Conservation (phyloP, 1,140 invertebrate species). For the Pogonus chalceus region DNA sequence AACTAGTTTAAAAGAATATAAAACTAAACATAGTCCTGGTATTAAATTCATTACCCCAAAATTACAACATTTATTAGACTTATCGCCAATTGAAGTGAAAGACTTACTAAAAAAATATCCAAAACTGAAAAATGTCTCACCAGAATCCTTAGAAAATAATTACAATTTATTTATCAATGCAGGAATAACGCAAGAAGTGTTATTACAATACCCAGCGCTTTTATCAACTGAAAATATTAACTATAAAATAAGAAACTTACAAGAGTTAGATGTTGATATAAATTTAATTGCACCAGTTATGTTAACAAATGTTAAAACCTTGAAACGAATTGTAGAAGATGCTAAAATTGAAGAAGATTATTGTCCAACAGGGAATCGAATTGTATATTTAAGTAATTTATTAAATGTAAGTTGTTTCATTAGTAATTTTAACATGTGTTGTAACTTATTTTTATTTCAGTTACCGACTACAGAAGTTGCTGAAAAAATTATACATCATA, state of each 20-base stretch:
- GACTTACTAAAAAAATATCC: slow-evolving; percentile 6
- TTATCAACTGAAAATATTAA: slow-evolving; percentile 17
- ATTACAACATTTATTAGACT: neutral
- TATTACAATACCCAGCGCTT: slow-evolving; percentile 23
- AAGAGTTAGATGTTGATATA: slow-evolving; percentile 18
- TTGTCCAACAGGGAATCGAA: neutral
- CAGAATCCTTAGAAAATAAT: slow-evolving; percentile 17
- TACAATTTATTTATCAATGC: slow-evolving; percentile 17
- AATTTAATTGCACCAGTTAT: slow-evolving; percentile 16
- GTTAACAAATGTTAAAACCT: slow-evolving; percentile 10
- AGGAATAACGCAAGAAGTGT: slow-evolving; percentile 13
- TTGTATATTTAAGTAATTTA: neutral
- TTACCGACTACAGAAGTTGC: neutral
- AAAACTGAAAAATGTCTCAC: slow-evolving; percentile 13
- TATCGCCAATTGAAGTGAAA: neutral
- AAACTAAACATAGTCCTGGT: neutral
- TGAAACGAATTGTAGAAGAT: slow-evolving; percentile 14
- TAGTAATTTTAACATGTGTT: neutral
- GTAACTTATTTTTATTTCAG: neutral
- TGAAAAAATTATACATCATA: neutral
- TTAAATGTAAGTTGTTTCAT: neutral
- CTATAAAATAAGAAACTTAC: slow-evolving; percentile 19
- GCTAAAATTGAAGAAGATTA: neutral
- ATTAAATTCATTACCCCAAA: neutral
- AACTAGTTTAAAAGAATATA: neutral